Evolutionary conservation across 92 coral and sea anemone genomes (phyloP).

Genomic region (Epizoanthus scotinus): DNA sequence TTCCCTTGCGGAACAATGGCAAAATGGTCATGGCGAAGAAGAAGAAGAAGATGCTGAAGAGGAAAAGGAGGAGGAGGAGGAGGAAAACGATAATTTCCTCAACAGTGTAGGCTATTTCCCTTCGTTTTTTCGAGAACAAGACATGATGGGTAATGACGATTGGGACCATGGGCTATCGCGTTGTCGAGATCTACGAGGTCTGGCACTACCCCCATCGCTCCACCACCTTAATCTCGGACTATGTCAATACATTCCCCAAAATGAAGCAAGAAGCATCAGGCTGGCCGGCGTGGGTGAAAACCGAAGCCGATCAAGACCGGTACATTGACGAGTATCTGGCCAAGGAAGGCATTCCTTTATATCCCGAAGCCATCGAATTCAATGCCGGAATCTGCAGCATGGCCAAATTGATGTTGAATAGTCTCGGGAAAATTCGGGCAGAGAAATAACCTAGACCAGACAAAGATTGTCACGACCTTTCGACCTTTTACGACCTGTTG

Average conservation of each 20-base stretch:
- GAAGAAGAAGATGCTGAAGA: too few species aligned
- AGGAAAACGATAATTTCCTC: too few species aligned
- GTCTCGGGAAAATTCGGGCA: slow-evolving; percentile 2
- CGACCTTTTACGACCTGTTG: neutral
- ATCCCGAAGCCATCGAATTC: neutral
- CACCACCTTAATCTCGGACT: neutral
- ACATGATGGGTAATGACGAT: too few species aligned
- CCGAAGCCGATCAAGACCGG: neutral
- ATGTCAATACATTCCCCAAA: neutral
- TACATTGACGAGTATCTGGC: neutral
- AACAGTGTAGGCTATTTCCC: too few species aligned
- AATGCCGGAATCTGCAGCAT: neutral
- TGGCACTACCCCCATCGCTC: neutral
- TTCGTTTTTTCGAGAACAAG: too few species aligned
- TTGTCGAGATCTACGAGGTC: neutral
- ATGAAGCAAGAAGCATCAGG: neutral
- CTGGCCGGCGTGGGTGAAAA: neutral
- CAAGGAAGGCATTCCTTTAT: neutral
- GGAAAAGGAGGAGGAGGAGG: too few species aligned
- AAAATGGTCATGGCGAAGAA: too few species aligned
- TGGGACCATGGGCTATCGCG: neutral
- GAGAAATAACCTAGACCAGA: too few species aligned
- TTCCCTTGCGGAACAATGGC: too few species aligned
- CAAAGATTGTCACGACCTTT: too few species aligned
- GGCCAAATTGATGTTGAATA: slow-evolving; percentile 15